A percentile compares a stretch with the other conserved stretches of the same genome.
These are phyloP conservation scores for Cepaea hortensis DNA, from an alignment of 2,888 invertebrate genomes.

Conservation along the genomic window DNA sequence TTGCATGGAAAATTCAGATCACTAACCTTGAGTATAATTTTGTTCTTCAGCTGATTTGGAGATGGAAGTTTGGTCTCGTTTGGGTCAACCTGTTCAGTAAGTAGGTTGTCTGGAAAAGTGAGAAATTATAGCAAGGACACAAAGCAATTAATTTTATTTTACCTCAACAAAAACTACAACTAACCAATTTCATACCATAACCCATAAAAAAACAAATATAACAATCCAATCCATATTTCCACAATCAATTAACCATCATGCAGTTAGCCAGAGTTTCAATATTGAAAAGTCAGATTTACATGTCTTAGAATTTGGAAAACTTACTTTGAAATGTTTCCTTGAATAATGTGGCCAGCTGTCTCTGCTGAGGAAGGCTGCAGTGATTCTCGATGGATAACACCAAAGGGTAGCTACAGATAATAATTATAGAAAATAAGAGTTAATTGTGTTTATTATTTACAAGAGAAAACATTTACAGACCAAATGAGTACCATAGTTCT, in stretches of 20 bases:
- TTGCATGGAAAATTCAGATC: neutral
- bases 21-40: constrained; percentile 77
- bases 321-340: constrained; percentile 63
- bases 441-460: neutral
- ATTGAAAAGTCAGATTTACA: no score
- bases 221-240: no score
- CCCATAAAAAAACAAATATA: no score
- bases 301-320: neutral
- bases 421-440: neutral
- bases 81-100: constrained; percentile 86
- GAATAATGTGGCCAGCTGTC: constrained; percentile 73
- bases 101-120: constrained; percentile 83
- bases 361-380: constrained; percentile 74
- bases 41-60: constrained; percentile 85
- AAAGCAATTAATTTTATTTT: no score
- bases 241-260: no score
- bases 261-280: no score
- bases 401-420: constrained; percentile 70
- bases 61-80: constrained; percentile 89
- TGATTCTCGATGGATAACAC: constrained; percentile 76
- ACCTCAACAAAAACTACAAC: no score
- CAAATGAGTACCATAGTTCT: no score
- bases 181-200: no score
- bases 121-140: no score
- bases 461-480: neutral